These are phyloP conservation scores for Chionis minor DNA, from an alignment of 2,113 vertebrate species.

Conservation along the genomic window DNA sequence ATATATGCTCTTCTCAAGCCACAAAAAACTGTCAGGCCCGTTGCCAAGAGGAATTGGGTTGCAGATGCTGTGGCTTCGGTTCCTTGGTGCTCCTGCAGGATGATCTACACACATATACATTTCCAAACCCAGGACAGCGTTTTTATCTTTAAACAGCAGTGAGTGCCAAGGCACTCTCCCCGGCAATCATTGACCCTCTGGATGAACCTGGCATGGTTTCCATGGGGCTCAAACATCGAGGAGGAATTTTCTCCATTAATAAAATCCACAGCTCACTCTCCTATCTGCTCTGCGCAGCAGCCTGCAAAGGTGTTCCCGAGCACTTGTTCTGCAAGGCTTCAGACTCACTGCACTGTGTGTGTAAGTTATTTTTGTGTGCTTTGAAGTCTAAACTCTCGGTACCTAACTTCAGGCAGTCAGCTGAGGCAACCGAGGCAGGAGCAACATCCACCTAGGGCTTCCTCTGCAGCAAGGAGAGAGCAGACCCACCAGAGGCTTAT, in stretches of 20 bases:
- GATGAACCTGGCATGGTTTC: neutral
- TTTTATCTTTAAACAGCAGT: neutral
- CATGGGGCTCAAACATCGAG: neutral
- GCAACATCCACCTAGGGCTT: neutral
- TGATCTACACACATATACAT: neutral
- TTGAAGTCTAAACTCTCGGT: neutral
- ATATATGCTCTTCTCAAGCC: constrained; percentile 23
- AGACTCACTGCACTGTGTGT: neutral
- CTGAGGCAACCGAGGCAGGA: neutral
- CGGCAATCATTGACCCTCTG: neutral
- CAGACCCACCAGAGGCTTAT: neutral
- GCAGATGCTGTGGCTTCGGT: neutral
- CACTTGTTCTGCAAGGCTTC: neutral
- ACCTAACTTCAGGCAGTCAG: fast-evolving
- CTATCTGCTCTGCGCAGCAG: neutral
- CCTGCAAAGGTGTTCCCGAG: neutral
- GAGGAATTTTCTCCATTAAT: neutral
- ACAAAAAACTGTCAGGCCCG: constrained; percentile 34
- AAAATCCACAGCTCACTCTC: neutral
- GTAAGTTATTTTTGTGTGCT: neutral
- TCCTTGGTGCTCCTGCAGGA: neutral
- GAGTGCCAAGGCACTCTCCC: neutral
- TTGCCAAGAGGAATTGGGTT: constrained; percentile 41
- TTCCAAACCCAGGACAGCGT: neutral
- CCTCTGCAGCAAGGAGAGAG: neutral